These are phyloP conservation scores for Steinernema feltiae DNA, from an alignment of 1,140 invertebrate species.

Conservation along the genomic window DNA sequence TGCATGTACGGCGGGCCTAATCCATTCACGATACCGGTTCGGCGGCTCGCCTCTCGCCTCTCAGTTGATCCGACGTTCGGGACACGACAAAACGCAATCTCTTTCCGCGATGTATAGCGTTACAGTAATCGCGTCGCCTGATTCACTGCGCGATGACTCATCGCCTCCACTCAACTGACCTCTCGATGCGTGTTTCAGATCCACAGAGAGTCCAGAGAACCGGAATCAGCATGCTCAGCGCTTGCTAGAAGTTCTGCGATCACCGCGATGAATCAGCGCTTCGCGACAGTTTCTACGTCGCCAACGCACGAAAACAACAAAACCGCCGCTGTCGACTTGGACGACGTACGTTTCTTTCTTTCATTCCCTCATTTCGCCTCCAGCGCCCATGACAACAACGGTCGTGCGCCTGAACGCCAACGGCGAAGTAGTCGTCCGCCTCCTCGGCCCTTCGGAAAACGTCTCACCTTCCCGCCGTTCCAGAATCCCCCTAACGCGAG, in stretches of 20 bases:
- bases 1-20: neutral
- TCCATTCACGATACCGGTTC: neutral
- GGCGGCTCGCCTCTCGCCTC: too few species aligned
- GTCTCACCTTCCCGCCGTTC: neutral
- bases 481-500: neutral
- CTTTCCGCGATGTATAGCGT: too few species aligned
- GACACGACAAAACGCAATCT: too few species aligned
- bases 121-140: too few species aligned
- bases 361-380: neutral
- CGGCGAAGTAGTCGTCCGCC: neutral
- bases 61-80: neutral
- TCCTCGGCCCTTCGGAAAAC: neutral
- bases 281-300: neutral
- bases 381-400: neutral
- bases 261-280: conserved; percentile 6
- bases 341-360: conserved; percentile 9
- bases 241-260: neutral
- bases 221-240: neutral
- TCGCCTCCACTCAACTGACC: neutral
- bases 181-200: neutral
- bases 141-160: neutral
- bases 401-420: neutral
- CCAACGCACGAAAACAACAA: neutral
- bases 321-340: neutral
- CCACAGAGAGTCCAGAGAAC: neutral